Percentiles rank a stretch among this genome's conserved stretches.
Evolutionary conservation across 2,888 invertebrate species (phyloP).

Genomic region (Amaurobius ferox): DNA sequence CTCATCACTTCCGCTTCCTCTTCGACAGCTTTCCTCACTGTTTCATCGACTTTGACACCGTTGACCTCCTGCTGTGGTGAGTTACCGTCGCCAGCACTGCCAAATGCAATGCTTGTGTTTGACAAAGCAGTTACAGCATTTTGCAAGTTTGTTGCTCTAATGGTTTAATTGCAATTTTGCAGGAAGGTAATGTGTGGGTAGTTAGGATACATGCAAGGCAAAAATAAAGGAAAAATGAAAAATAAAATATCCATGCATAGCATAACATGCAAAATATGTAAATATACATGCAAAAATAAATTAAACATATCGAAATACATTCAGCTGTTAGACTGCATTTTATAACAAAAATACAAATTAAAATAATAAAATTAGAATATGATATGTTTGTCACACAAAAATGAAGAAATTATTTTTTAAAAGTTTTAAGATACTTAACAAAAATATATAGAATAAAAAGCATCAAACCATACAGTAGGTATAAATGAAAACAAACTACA

Average conservation of each 20-base stretch:
- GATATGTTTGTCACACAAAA: no score
- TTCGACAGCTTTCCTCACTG: constrained; percentile 81
- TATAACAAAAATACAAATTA: no score
- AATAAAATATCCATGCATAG: constrained; percentile 31
- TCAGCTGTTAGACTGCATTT: no score
- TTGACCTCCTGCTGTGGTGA: constrained; percentile 59
- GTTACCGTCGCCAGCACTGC: constrained; percentile 77
- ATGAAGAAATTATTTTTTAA: no score
- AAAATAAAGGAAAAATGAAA: constrained; percentile 48
- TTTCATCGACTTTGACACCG: constrained; percentile 62
- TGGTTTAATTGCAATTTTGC: constrained; percentile 77
- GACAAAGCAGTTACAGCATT: constrained; percentile 92
- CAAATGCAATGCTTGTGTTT: constrained; percentile 92
- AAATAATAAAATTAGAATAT: no score
- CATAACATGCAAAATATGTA: constrained; percentile 36
- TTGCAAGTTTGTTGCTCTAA: constrained; percentile 92
- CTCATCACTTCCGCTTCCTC: constrained; percentile 98
- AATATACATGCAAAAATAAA: constrained; percentile 45
- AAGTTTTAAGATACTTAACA: no score
- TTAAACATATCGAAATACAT: background rate
- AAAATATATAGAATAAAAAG: no score
- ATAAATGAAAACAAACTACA: no score
- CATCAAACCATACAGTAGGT: no score
- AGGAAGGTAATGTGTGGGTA: constrained; percentile 56
- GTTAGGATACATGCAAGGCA: constrained; percentile 10